phyloP scores from a whole-genome alignment of 1,140 invertebrate species.

The Brachionus koreanus region DNA sequence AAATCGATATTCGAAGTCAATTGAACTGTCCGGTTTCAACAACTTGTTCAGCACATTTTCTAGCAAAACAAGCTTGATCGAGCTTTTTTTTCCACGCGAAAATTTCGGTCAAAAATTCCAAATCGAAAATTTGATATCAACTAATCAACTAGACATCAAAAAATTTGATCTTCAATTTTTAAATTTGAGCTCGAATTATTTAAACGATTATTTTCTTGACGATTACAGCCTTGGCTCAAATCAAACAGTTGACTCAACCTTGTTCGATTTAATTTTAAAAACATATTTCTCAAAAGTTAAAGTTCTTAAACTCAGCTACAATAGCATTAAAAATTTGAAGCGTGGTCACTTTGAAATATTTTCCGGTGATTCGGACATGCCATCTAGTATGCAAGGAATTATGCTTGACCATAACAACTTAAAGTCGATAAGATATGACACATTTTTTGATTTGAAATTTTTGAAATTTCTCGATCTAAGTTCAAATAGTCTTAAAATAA shows the following conservation, averaged over 20 bases:
- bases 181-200: conserved; percentile 11
- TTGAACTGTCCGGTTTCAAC: background rate
- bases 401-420: background rate
- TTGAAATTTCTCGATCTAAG: conserved; percentile 37
- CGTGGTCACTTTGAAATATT: conserved; percentile 17
- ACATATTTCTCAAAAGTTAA: conserved; percentile 9
- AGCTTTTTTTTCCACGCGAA: conserved; percentile 20
- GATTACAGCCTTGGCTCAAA: background rate
- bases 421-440: background rate
- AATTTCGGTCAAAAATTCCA: background rate
- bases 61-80: background rate
- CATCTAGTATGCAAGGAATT: background rate
- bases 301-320: background rate
- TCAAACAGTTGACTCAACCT: background rate
- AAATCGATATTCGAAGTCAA: conserved; percentile 7
- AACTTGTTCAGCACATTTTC: background rate
- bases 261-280: conserved; percentile 8
- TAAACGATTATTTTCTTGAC: background rate
- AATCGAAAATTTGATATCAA: background rate
- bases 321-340: background rate
- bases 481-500: conserved; percentile 13
- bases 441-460: conserved; percentile 25
- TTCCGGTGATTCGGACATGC: background rate
- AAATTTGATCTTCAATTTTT: background rate
- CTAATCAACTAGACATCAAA: background rate